A percentile compares a stretch with the other conserved stretches of the same genome.
Evolutionary conservation across 64 coral and sea anemone genomes (phyloP).

Genomic region (Pachyseris speciosa): DNA sequence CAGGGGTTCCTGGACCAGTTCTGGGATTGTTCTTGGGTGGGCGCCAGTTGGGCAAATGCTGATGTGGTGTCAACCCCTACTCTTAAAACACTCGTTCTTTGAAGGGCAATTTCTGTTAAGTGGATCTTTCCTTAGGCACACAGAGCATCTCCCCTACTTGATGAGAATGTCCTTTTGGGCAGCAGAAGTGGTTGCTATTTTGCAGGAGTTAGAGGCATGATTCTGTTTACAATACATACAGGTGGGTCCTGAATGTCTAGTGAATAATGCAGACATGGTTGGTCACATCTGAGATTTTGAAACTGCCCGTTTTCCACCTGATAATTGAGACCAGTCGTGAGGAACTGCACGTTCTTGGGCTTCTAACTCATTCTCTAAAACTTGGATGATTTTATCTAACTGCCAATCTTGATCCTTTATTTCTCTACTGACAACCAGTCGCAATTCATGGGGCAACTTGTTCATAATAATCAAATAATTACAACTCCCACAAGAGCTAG

Average conservation of each 20-base stretch:
- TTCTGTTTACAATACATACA: too few species aligned
- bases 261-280: too few species aligned
- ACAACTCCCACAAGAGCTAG: constrained; percentile 7
- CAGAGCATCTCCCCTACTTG: constrained; percentile 40
- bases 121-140: constrained; percentile 52
- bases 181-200: neutral
- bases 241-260: too few species aligned
- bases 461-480: constrained; percentile 8
- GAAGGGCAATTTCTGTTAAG: constrained; percentile 20
- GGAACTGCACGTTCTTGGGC: too few species aligned
- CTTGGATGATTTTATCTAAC: neutral
- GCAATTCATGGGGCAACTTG: constrained; percentile 20
- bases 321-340: too few species aligned
- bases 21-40: neutral
- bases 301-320: too few species aligned
- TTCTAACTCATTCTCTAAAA: neutral
- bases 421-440: too few species aligned
- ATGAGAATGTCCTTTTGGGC: constrained; percentile 28
- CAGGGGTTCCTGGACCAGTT: neutral
- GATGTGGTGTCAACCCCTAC: constrained; percentile 41
- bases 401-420: too few species aligned
- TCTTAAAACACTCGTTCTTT: constrained; percentile 38
- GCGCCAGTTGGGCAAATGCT: constrained; percentile 4
- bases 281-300: too few species aligned
- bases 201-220: neutral